Evolutionary conservation across 2,113 vertebrate genomes (phyloP).

Genomic region (Falco punctatus): DNA sequence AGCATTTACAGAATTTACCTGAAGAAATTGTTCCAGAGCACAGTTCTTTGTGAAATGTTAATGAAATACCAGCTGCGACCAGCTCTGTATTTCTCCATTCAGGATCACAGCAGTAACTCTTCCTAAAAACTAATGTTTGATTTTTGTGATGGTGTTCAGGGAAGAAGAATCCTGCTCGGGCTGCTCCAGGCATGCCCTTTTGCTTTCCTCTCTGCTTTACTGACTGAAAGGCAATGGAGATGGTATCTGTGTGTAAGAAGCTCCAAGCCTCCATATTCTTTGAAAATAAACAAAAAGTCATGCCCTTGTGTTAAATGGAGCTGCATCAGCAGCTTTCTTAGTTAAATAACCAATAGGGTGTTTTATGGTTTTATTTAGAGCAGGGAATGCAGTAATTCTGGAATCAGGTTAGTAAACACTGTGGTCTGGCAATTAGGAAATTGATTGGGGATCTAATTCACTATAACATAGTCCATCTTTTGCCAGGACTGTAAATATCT

Average conservation of each 20-base stretch:
- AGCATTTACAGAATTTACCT: background rate
- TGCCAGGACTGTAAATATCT: conserved; percentile 29
- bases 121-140: conserved; percentile 1
- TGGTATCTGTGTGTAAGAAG: background rate
- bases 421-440: background rate
- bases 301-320: background rate
- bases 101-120: background rate
- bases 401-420: conserved; percentile 38
- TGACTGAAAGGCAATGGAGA: background rate
- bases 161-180: background rate
- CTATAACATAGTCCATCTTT: background rate
- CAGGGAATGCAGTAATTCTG: background rate
- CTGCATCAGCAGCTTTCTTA: background rate
- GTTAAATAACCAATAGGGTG: background rate
- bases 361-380: conserved; percentile 22
- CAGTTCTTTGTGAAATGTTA: background rate
- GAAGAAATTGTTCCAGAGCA: background rate
- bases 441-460: background rate
- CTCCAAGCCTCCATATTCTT: background rate
- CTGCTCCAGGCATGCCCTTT: background rate
- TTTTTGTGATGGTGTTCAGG: background rate
- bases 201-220: background rate
- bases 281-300: background rate
- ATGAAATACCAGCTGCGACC: background rate
- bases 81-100: background rate